Conservation (phyloP, 1,140 invertebrate species). For the Samia ricini region DNA sequence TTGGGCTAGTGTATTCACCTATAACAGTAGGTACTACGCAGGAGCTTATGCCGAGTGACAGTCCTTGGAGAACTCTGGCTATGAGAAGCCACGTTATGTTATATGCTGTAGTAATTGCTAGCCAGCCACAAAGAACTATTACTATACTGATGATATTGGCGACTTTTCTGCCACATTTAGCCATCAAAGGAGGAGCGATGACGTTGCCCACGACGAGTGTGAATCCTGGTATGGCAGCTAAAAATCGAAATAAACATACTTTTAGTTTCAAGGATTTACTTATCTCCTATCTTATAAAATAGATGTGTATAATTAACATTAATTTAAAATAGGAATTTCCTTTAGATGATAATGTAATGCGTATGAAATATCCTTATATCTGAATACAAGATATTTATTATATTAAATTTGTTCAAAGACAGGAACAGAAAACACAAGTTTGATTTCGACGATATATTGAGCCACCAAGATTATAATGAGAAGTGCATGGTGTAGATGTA, state of each 20-base stretch:
- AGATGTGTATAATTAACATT: too few species aligned
- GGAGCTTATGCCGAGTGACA: conserved; percentile 36
- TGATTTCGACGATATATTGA: too few species aligned
- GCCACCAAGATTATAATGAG: too few species aligned
- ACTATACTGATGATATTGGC: conserved; percentile 36
- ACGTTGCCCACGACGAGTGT: conserved; percentile 38
- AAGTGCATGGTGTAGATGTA: too few species aligned
- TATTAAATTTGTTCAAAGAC: too few species aligned
- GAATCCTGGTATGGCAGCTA: conserved; percentile 43
- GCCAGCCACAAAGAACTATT: conserved; percentile 34
- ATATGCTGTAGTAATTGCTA: conserved; percentile 28
- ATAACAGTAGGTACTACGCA: conserved; percentile 38
- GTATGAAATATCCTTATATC: too few species aligned
- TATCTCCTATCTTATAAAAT: too few species aligned
- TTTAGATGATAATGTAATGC: too few species aligned
- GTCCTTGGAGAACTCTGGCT: conserved; percentile 39
- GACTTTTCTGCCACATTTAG: conserved; percentile 34
- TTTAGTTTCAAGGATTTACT: not conserved
- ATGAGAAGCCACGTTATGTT: conserved; percentile 28
- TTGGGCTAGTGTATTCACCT: conserved; percentile 45
- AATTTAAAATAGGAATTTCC: too few species aligned
- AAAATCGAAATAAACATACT: conserved; percentile 23
- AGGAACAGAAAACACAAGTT: too few species aligned
- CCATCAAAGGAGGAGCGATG: conserved; percentile 37
- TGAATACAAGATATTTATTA: too few species aligned